Evolutionary conservation across 2,113 vertebrate genomes (phyloP).

Genomic region (Brevimyrus niger): DNA sequence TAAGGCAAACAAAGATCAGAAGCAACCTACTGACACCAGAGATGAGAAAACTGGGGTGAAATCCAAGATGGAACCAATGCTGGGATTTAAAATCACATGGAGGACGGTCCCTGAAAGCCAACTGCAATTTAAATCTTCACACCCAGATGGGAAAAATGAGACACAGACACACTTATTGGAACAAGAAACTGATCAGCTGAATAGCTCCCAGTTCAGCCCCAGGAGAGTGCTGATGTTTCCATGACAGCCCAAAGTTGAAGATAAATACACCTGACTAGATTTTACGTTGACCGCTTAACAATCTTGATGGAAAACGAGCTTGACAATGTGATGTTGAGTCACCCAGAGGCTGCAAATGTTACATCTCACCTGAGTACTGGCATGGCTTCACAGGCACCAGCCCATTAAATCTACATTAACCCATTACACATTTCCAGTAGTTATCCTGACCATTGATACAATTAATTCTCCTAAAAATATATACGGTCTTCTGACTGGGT

Average conservation of each 20-base stretch:
- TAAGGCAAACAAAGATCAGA: slow-evolving; percentile 8
- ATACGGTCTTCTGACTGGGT: background rate
- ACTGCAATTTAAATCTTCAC: slow-evolving; percentile 14
- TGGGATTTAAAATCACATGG: background rate
- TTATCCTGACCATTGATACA: background rate
- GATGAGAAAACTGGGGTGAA: background rate
- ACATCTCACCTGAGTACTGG: background rate
- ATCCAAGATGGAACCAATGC: background rate
- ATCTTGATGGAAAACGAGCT: background rate
- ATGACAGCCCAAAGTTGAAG: background rate
- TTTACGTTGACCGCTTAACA: background rate
- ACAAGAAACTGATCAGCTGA: background rate
- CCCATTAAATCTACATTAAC: background rate
- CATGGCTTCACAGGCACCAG: background rate
- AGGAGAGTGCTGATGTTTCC: background rate
- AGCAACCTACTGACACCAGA: slow-evolving; percentile 18
- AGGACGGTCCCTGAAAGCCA: background rate
- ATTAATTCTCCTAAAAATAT: background rate
- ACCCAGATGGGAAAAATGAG: background rate
- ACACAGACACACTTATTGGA: background rate
- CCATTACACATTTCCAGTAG: background rate
- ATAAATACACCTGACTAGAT: background rate
- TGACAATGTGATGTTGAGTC: background rate
- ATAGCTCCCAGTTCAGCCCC: background rate
- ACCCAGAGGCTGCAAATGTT: background rate